Percentiles rank a stretch among this genome's conserved stretches.
Evolutionary conservation across 2,888 invertebrate species (phyloP).

Genomic region (Metellina segmentata): DNA sequence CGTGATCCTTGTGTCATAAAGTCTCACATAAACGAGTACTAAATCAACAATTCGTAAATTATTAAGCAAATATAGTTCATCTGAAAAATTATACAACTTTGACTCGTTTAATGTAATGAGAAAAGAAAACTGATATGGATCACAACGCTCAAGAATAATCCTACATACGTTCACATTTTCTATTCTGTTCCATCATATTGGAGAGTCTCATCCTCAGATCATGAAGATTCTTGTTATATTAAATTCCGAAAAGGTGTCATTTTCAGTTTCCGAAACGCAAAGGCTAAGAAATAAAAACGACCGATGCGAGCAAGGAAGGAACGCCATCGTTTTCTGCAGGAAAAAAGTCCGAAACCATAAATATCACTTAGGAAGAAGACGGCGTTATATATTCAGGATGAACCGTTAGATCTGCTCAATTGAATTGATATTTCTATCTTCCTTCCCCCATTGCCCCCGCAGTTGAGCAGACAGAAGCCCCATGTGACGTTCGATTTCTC

Average conservation of each 20-base stretch:
- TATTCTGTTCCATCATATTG: too few species aligned
- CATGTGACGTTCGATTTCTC: neutral
- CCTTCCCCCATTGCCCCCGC: neutral
- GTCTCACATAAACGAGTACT: too few species aligned
- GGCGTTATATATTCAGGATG: slow-evolving; percentile 65
- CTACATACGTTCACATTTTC: too few species aligned
- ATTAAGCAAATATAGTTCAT: too few species aligned
- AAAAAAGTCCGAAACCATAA: slow-evolving; percentile 41
- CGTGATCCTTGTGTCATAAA: too few species aligned
- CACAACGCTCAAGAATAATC: too few species aligned
- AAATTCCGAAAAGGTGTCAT: neutral
- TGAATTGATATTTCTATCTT: slow-evolving; percentile 61
- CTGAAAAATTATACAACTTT: too few species aligned
- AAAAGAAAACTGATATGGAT: too few species aligned
- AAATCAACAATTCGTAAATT: too few species aligned
- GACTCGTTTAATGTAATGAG: too few species aligned
- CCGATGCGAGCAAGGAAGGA: neutral
- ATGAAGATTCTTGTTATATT: neutral
- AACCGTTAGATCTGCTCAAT: slow-evolving; percentile 44
- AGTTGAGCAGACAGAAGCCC: neutral
- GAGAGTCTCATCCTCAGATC: neutral
- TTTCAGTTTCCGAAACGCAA: too few species aligned
- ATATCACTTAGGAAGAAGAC: slow-evolving; percentile 58
- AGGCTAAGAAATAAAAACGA: too few species aligned
- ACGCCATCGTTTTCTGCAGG: neutral